Percentiles rank a stretch among this genome's conserved stretches.
Conservation (phyloP, 2,113 vertebrate genomes). For the Lepus americanus region DNA sequence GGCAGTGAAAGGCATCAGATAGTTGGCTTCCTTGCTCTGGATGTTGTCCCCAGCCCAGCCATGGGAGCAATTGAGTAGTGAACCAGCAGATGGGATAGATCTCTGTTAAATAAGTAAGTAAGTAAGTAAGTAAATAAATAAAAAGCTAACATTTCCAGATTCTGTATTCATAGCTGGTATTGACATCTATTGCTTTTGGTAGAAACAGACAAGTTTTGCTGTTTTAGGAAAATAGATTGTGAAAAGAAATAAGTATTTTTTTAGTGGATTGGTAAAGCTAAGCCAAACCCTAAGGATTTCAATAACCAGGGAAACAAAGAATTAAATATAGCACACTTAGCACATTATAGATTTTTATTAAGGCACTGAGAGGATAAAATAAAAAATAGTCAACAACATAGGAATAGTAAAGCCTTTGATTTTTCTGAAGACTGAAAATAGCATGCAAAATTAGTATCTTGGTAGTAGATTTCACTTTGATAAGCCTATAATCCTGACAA, state of each 20-base stretch:
- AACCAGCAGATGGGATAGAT: too few relatives aligned
- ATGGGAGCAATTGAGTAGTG: too few relatives aligned
- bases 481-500: background rate
- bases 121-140: too few relatives aligned
- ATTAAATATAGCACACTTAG: background rate
- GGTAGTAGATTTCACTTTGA: background rate
- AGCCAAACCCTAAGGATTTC: background rate
- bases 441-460: background rate
- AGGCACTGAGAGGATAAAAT: background rate
- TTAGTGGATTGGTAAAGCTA: background rate
- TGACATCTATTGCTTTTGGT: background rate
- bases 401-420: background rate
- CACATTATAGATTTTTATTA: background rate
- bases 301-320: background rate
- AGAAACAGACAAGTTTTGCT: background rate
- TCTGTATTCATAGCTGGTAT: background rate
- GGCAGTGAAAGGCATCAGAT: too few relatives aligned
- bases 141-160: background rate
- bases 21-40: too few relatives aligned
- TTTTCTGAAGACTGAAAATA: background rate
- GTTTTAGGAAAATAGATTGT: background rate
- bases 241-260: background rate
- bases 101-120: too few relatives aligned
- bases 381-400: background rate
- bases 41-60: too few relatives aligned